phyloP scores from a whole-genome alignment of 2,797 vertebrate genomes.

The Synaphobranchus kaupii region DNA sequence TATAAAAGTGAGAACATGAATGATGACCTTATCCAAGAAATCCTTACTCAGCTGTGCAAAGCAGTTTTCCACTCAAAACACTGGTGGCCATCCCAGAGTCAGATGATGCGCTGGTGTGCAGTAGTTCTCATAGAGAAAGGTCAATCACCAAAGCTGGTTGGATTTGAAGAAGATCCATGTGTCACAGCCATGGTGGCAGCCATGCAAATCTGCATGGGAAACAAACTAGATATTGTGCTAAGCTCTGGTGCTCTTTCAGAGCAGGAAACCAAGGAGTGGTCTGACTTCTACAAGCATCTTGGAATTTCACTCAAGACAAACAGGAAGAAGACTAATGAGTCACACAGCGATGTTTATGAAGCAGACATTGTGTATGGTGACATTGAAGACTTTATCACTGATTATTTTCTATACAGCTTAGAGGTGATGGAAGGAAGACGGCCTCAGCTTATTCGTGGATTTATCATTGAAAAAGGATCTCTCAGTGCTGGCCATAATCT shows the following conservation, averaged over 20 bases:
- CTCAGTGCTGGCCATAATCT: background rate
- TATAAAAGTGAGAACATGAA: background rate
- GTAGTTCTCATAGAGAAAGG: constrained; percentile 18
- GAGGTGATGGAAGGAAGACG: constrained; percentile 4
- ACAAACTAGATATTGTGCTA: constrained; percentile 31
- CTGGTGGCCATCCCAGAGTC: constrained; percentile 37
- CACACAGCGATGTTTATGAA: background rate
- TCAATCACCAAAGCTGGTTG: constrained; percentile 5
- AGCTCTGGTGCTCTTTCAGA: constrained; percentile 2
- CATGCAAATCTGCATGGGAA: constrained; percentile 17
- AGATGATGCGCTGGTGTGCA: constrained; percentile 38
- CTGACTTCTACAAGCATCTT: constrained; percentile 32
- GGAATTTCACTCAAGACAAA: constrained; percentile 26
- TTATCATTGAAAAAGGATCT: constrained; percentile 24
- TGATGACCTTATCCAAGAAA: background rate
- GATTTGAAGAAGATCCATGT: constrained; percentile 19
- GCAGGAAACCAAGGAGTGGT: constrained; percentile 29
- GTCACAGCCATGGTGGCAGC: constrained; percentile 32
- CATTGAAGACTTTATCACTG: constrained; percentile 32
- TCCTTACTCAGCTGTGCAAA: constrained; percentile 30
- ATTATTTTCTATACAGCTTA: constrained; percentile 24
- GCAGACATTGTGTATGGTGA: constrained; percentile 29
- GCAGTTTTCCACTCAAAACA: constrained; percentile 30
- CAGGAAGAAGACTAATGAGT: background rate
- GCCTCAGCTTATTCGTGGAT: background rate